A percentile compares a stretch with the other conserved stretches of the same genome.
phyloP scores from a whole-genome alignment of 2,113 vertebrate species.

The Pardalotus punctatus region DNA sequence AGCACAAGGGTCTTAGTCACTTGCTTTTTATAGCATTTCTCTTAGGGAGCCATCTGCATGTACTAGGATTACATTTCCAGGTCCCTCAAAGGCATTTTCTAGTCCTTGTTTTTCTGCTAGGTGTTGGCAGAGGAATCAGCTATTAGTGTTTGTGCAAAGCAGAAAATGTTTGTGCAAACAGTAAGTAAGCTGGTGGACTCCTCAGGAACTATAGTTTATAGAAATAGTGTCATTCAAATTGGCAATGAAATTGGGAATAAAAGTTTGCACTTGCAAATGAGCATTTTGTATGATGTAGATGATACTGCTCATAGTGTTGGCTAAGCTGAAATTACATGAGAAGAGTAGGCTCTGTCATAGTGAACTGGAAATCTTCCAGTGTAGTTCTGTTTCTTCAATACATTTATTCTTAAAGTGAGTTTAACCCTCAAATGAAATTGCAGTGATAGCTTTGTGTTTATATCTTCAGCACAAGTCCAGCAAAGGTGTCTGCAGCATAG shows the following conservation, averaged over 20 bases:
- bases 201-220: not conserved
- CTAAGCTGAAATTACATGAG: not conserved
- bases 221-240: not conserved
- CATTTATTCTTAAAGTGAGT: not conserved
- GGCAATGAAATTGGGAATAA: not conserved
- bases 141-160: not conserved
- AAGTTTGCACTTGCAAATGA: not conserved
- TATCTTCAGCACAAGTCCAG: not conserved
- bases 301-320: not conserved
- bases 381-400: not conserved
- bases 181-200: not conserved
- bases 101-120: not conserved
- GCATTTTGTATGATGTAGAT: not conserved
- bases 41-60: not conserved
- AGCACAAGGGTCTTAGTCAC: not conserved
- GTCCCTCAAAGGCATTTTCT: not conserved
- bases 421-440: not conserved
- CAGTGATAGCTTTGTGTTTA: fast-evolving
- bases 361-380: not conserved
- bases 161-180: not conserved
- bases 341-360: not conserved
- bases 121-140: not conserved
- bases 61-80: not conserved
- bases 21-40: slow-evolving; percentile 16
- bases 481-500: not conserved